These are phyloP conservation scores for Odontophorus gujanensis DNA, from an alignment of 2,113 vertebrate species.

Conservation along the genomic window DNA sequence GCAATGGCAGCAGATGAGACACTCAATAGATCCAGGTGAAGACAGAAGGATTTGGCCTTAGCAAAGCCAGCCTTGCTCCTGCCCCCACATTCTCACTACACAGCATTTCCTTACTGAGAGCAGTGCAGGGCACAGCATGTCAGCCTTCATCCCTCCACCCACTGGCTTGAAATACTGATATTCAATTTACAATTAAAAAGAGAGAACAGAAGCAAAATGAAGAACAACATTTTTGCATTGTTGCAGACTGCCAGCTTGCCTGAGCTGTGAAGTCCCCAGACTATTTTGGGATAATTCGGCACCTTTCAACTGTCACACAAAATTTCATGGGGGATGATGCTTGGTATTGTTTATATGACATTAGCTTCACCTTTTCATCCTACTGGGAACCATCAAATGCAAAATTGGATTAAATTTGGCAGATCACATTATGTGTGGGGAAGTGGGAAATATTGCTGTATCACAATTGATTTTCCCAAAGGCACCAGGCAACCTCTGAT, in stretches of 20 bases:
- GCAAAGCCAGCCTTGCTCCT: conserved; percentile 8
- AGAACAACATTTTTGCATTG: conserved; percentile 68
- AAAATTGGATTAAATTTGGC: conserved; percentile 74
- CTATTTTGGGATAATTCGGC: conserved; percentile 67
- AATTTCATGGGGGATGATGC: conserved; percentile 71
- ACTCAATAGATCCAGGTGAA: neutral
- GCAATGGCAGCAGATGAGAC: neutral
- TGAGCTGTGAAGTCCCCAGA: conserved; percentile 59
- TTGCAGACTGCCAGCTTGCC: conserved; percentile 58
- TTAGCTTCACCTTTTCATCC: conserved; percentile 75
- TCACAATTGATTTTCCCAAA: conserved; percentile 74
- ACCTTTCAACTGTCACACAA: conserved; percentile 75
- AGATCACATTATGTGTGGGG: conserved; percentile 66
- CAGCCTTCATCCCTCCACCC: conserved; percentile 24
- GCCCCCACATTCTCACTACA: neutral
- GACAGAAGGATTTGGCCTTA: neutral
- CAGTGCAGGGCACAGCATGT: neutral
- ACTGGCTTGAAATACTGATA: neutral
- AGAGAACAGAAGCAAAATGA: conserved; percentile 48
- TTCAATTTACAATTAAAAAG: conserved; percentile 62
- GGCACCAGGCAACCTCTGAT: conserved; percentile 63
- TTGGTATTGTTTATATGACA: conserved; percentile 73
- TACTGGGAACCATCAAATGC: conserved; percentile 67
- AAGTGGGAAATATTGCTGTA: conserved; percentile 72
- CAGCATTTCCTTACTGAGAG: neutral